These are phyloP conservation scores for Yponomeuta evonymella DNA, from an alignment of 2,888 invertebrate genomes.

Conservation along the genomic window DNA sequence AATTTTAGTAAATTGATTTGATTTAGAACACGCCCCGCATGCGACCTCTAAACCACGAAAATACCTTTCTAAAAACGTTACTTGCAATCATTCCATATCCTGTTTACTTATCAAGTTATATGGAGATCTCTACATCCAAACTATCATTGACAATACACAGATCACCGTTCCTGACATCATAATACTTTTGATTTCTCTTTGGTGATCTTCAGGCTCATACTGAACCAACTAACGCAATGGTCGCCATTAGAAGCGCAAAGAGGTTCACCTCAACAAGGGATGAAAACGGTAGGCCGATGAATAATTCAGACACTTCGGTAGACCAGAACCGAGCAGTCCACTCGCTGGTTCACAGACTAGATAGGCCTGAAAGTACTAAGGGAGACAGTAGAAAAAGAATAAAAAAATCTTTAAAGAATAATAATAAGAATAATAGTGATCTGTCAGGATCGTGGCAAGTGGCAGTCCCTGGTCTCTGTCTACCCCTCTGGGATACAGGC, in stretches of 20 bases:
- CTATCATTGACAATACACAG: not conserved
- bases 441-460: too few relatives aligned
- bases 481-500: too few relatives aligned
- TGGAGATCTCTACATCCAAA: too few relatives aligned
- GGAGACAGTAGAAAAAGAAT: not conserved
- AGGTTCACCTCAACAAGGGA: not conserved
- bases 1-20: too few relatives aligned
- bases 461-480: too few relatives aligned
- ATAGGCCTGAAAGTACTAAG: not conserved
- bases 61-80: not conserved
- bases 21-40: too few relatives aligned
- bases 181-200: not conserved
- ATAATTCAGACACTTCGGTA: constrained; percentile 7
- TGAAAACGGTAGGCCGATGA: constrained; percentile 5
- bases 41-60: too few relatives aligned
- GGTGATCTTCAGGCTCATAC: not conserved
- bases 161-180: not conserved
- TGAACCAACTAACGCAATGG: not conserved
- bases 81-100: not conserved
- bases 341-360: not conserved
- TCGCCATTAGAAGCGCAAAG: not conserved
- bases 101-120: too few relatives aligned
- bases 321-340: constrained; percentile 7
- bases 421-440: too few relatives aligned
- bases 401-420: too few relatives aligned